These are phyloP conservation scores for Cybosia mesomella DNA, from an alignment of 2,888 invertebrate genomes.

Conservation along the genomic window DNA sequence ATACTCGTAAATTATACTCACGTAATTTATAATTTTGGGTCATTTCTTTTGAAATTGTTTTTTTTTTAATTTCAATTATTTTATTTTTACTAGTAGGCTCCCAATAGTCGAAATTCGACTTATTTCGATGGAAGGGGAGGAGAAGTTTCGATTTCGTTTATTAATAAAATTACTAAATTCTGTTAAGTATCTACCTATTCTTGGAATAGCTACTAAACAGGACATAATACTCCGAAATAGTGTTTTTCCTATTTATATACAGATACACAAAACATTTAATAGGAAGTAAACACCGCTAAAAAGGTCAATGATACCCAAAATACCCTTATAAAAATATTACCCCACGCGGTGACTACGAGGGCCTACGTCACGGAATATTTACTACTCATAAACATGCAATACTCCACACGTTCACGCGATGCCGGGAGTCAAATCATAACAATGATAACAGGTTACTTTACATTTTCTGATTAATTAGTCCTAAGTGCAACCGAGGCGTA, in stretches of 20 bases:
- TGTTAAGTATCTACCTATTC: too few relatives aligned
- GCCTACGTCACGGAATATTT: constrained; percentile 70
- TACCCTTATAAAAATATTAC: constrained; percentile 62
- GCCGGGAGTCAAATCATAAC: constrained; percentile 57
- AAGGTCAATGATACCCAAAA: constrained; percentile 65
- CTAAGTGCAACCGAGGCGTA: constrained; percentile 16
- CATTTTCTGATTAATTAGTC: constrained; percentile 45
- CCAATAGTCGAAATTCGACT: too few relatives aligned
- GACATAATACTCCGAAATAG: background rate
- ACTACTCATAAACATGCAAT: constrained; percentile 74
- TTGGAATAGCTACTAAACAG: background rate
- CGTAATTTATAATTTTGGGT: too few relatives aligned
- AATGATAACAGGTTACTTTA: constrained; percentile 54
- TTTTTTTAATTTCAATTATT: too few relatives aligned
- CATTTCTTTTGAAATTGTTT: too few relatives aligned
- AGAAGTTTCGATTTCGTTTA: background rate
- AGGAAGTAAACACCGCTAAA: constrained; percentile 51
- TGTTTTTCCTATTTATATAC: constrained; percentile 15
- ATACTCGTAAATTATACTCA: too few relatives aligned
- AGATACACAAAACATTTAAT: constrained; percentile 44
- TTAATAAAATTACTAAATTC: background rate
- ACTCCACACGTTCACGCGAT: constrained; percentile 53
- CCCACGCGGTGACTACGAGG: constrained; percentile 56
- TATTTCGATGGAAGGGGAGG: too few relatives aligned
- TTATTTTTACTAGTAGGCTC: too few relatives aligned